Evolutionary conservation across 2,888 invertebrate species (phyloP), one percentile per base, ranked within the genome.

Genomic region (Lysandra bellargus): DNA sequence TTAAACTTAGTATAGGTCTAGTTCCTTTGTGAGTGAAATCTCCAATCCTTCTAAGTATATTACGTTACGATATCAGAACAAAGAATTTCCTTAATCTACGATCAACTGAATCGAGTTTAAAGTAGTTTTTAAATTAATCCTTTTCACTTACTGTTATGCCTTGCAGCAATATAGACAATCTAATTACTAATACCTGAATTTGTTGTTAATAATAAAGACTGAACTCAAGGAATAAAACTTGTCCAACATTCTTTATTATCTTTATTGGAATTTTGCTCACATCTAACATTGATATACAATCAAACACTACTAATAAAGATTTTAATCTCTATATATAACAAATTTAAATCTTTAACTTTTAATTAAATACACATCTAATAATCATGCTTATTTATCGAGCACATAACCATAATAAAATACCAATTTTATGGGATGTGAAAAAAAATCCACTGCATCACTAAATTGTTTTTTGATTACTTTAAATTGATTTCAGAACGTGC

Each of bases 181-280:
- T 69, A 14, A 69, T 69, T 69, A 33, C 33, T 33, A 69, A 57
- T 57, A 57, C 57, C 57, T 57, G 17, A 57, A 57, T 57, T 17
- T 57, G 57, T 57, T 69, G 14, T 33, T 33, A 33, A 9, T 64
- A 64, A 64, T 69, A 14, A 64, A 64, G 64, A 69, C 69, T 69
- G 33, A 69, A 33, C 17, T 37, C 33, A 33, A 33, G 69, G 33
- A 33, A 33, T 14, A 33, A 69, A 69, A 37, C 4, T 69, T 69
- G 69, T 33, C 69, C 69, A 69, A 69, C 33, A 69, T 33, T 69
- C 12, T 69, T 69, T 69, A 37, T 33, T 37, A 69, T 14, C 69
- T 69, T 64, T 7, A 30, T 23, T 23, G n/a, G 23, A 12, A 57
- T 64, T 30, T 69, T 69, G 69, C 1, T 33, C 69, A 69, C 69